phyloP scores from a whole-genome alignment of 1,140 invertebrate genomes.

The Drosophila nasuta region DNA sequence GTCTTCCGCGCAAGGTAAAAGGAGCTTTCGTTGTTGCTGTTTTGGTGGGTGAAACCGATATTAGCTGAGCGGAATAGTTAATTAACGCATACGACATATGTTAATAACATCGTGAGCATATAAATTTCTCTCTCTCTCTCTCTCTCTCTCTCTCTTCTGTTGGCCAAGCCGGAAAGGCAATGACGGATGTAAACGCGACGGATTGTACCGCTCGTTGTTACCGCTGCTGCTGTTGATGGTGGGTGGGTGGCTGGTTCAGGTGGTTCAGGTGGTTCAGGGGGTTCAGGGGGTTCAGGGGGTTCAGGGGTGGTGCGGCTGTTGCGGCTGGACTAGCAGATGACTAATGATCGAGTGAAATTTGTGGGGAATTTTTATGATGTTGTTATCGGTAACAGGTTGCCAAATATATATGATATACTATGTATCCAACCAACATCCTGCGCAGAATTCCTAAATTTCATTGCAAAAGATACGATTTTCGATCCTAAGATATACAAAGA shows the following conservation, averaged over 20 bases:
- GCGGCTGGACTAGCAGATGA: background rate
- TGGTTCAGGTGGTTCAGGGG: background rate
- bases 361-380: background rate
- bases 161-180: conserved; percentile 62
- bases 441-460: too few relatives aligned
- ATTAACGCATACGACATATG: conserved; percentile 74
- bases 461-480: too few relatives aligned
- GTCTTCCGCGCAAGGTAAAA: conserved; percentile 47
- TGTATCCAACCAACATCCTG: background rate
- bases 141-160: background rate
- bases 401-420: background rate
- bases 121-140: background rate
- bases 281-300: background rate
- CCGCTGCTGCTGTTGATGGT: conserved; percentile 6
- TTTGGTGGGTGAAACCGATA: conserved; percentile 81
- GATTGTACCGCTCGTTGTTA: background rate
- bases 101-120: conserved; percentile 45
- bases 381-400: conserved; percentile 7
- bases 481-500: too few relatives aligned
- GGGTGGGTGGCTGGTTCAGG: conserved; percentile 5
- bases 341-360: conserved; percentile 32
- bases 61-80: conserved; percentile 80
- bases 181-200: conserved; percentile 49
- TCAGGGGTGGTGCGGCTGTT: background rate
- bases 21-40: conserved; percentile 58